phyloP scores from a whole-genome alignment of 1,140 invertebrate species.

The Drosophila virilis region DNA sequence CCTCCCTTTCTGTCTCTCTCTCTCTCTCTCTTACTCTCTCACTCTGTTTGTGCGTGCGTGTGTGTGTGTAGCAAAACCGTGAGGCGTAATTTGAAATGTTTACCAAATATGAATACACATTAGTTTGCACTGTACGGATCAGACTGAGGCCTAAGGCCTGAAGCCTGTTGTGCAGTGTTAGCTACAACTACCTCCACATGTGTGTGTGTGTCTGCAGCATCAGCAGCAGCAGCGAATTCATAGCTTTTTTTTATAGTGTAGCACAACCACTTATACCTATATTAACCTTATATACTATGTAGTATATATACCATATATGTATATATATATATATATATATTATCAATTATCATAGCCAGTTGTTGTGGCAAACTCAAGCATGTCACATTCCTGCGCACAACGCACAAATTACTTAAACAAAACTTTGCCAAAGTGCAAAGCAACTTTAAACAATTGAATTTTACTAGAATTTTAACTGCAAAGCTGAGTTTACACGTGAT shows the following conservation, averaged over 20 bases:
- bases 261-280: slow-evolving; percentile 11
- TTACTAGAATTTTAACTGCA: slow-evolving; percentile 16
- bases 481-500: slow-evolving; percentile 22
- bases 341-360: slow-evolving; percentile 38
- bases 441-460: slow-evolving; percentile 21
- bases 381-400: slow-evolving; percentile 72
- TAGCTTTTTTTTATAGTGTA: slow-evolving; percentile 41
- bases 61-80: slow-evolving; percentile 37
- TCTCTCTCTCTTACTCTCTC: slow-evolving; percentile 14
- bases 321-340: slow-evolving; percentile 14
- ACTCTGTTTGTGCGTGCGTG: slow-evolving; percentile 1
- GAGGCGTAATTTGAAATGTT: slow-evolving; percentile 80
- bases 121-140: slow-evolving; percentile 40
- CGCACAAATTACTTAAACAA: slow-evolving; percentile 75
- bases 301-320: slow-evolving; percentile 4
- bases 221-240: slow-evolving; percentile 33
- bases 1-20: slow-evolving; percentile 14
- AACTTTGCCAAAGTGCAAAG: not conserved
- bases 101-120: slow-evolving; percentile 76
- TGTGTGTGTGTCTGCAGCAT: slow-evolving; percentile 24
- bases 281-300: slow-evolving; percentile 4
- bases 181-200: slow-evolving; percentile 52
- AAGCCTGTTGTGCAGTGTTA: slow-evolving; percentile 49
- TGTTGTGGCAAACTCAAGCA: slow-evolving; percentile 55
- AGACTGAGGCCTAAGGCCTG: slow-evolving; percentile 48